These are phyloP conservation scores for Donacobius atricapilla DNA, from an alignment of 2,113 vertebrate species.

Conservation along the genomic window DNA sequence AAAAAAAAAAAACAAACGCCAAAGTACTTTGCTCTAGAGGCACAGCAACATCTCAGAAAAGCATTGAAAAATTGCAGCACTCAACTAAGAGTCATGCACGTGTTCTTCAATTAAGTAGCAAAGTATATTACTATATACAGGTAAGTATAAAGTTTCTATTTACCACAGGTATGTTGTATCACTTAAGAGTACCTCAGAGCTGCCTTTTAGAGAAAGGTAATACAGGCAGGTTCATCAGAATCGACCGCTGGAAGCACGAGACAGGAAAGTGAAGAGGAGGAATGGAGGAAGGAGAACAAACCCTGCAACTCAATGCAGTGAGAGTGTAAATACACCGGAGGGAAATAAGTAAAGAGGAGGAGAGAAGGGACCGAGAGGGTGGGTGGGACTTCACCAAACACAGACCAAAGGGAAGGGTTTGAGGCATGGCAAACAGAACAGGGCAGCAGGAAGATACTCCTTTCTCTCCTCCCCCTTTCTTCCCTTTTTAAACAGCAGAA, in stretches of 20 bases:
- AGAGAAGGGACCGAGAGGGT: background rate
- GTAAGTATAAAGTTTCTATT: background rate
- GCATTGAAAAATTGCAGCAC: background rate
- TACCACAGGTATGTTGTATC: background rate
- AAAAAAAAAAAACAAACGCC: background rate
- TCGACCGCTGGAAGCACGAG: background rate
- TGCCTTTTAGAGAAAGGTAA: background rate
- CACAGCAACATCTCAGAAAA: background rate
- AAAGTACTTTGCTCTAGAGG: constrained; percentile 36
- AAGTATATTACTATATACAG: background rate
- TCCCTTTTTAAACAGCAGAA: background rate
- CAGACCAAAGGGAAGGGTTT: constrained; percentile 37
- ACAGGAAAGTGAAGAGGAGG: background rate
- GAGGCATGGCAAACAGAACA: constrained; percentile 60
- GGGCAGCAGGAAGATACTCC: constrained; percentile 3
- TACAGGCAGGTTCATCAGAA: background rate
- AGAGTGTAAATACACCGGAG: constrained; percentile 43
- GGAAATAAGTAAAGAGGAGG: constrained; percentile 44
- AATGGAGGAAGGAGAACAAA: background rate
- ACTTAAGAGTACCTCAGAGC: background rate
- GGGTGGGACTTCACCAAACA: constrained; percentile 49
- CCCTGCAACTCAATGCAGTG: background rate
- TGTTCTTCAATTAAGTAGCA: background rate
- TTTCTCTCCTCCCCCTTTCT: background rate
- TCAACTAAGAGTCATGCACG: background rate